Percentiles rank a stretch among this genome's conserved stretches.
Conservation (phyloP, 2,888 invertebrate genomes). For the Pseudococcus jackbeardsleyi region DNA sequence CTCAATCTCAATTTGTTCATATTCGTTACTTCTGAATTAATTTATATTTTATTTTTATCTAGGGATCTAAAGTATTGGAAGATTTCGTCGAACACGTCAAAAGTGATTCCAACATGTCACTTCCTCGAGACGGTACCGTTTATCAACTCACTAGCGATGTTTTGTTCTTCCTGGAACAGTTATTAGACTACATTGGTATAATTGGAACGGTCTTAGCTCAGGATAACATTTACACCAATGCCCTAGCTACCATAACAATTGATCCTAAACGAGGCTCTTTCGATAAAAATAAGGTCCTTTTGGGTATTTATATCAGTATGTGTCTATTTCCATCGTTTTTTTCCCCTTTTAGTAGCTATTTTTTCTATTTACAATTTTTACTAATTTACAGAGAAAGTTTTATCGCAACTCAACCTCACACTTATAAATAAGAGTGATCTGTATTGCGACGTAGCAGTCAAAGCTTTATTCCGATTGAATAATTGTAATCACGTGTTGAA, state of each 20-base stretch:
- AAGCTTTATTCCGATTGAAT: conserved; percentile 91
- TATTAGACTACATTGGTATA: conserved; percentile 83
- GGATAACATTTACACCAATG: conserved; percentile 74
- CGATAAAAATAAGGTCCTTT: conserved; percentile 71
- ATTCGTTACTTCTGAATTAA: no score
- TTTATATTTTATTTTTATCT: conserved; percentile 67
- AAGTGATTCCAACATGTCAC: conserved; percentile 81
- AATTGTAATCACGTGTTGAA: conserved; percentile 96
- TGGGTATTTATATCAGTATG: conserved; percentile 88
- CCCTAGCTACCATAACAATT: conserved; percentile 69
- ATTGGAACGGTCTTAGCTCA: conserved; percentile 77
- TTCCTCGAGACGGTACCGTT: conserved; percentile 97
- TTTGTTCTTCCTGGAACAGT: conserved; percentile 89
- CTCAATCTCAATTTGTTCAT: no score
- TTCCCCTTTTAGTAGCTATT: conserved; percentile 30
- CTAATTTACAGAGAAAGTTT: conserved; percentile 80
- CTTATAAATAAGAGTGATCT: conserved; percentile 92
- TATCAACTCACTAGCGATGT: conserved; percentile 96
- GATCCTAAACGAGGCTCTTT: conserved; percentile 71
- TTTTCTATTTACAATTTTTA: conserved; percentile 45
- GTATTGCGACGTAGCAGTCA: conserved; percentile 87
- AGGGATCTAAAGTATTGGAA: conserved; percentile 92
- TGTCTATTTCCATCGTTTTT: conserved; percentile 66
- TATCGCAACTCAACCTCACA: conserved; percentile 91
- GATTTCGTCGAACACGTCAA: conserved; percentile 92